phyloP scores from a whole-genome alignment of 2,113 vertebrate species.

The Mirounga angustirostris region DNA sequence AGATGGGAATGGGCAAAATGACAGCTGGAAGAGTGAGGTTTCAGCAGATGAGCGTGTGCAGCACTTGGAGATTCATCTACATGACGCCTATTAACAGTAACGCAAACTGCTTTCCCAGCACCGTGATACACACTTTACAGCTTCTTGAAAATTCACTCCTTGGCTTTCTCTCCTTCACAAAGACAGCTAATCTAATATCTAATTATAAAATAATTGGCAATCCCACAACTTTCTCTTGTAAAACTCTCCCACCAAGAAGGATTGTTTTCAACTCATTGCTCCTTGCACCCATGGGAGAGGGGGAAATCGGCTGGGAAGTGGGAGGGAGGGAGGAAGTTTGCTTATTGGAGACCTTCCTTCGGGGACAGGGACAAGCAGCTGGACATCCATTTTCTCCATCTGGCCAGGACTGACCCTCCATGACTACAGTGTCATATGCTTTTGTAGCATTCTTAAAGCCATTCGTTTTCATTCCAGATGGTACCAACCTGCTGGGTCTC shows the following conservation, averaged over 20 bases:
- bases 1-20: conserved; percentile 73
- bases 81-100: not conserved
- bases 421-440: not conserved
- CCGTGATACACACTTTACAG: not conserved
- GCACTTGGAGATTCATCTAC: not conserved
- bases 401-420: not conserved
- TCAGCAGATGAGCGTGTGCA: not conserved
- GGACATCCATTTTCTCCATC: not conserved
- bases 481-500: not conserved
- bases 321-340: not conserved
- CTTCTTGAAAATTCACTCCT: conserved; percentile 39
- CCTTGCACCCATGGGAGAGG: not conserved
- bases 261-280: conserved; percentile 36
- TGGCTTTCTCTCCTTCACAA: conserved; percentile 30
- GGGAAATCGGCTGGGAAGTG: not conserved
- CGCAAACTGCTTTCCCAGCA: not conserved
- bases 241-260: conserved; percentile 64
- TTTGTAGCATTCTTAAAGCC: not conserved
- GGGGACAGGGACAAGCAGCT: not conserved
- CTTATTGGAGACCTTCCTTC: not conserved
- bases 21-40: conserved; percentile 68
- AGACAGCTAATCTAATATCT: conserved; percentile 52
- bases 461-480: not conserved
- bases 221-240: conserved; percentile 49
- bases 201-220: conserved; percentile 69